Evolutionary conservation across 2,888 invertebrate species (phyloP).

Genomic region (Pseudanteris insignis): DNA sequence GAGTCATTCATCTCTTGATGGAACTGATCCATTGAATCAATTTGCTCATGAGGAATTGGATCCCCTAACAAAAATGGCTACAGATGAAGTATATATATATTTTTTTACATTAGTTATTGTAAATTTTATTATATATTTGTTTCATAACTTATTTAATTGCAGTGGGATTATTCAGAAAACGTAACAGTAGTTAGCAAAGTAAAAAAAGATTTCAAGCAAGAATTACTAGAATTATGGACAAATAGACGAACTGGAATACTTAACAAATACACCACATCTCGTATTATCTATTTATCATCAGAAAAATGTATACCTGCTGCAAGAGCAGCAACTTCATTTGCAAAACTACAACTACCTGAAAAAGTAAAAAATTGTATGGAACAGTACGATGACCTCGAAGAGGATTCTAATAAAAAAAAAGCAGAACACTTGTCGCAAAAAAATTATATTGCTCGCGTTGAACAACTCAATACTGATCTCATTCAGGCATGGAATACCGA

Average conservation of each 20-base stretch:
- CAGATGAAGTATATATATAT: constrained; percentile 65
- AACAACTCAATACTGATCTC: constrained; percentile 90
- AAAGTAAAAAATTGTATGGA: constrained; percentile 91
- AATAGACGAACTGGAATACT: constrained; percentile 80
- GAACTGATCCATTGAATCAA: constrained; percentile 78
- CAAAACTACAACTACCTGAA: constrained; percentile 74
- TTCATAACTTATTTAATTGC: too few species aligned
- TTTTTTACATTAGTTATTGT: not conserved
- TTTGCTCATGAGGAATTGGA: constrained; percentile 74
- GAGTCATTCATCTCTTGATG: constrained; percentile 71
- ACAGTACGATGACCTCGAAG: constrained; percentile 94
- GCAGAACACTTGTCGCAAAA: constrained; percentile 86
- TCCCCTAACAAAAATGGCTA: constrained; percentile 74
- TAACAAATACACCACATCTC: constrained; percentile 90
- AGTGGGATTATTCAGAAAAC: constrained; percentile 65
- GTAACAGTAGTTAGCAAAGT: constrained; percentile 53
- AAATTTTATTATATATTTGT: not conserved
- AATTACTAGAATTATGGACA: constrained; percentile 81
- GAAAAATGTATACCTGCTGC: constrained; percentile 76
- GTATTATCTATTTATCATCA: constrained; percentile 89
- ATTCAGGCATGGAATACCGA: constrained; percentile 93
- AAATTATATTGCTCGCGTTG: constrained; percentile 88
- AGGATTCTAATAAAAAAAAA: constrained; percentile 85
- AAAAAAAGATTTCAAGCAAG: constrained; percentile 57
- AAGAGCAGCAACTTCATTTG: constrained; percentile 52